These are phyloP conservation scores for silkworm (Bombyx mori) DNA, from an alignment of 1,140 invertebrate species.

Conservation along the genomic window DNA sequence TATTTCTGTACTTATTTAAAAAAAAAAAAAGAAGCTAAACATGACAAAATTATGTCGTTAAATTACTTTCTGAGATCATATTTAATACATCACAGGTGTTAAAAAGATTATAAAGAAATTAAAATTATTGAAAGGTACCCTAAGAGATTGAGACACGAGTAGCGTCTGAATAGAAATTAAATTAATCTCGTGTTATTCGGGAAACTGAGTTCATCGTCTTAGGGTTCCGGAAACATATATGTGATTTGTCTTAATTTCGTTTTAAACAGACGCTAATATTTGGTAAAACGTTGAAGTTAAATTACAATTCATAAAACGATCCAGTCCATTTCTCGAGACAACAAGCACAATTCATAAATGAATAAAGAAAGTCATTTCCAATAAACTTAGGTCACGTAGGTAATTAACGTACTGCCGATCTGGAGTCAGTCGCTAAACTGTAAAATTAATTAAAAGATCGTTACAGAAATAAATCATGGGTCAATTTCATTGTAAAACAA, in stretches of 20 bases:
- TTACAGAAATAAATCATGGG: no score
- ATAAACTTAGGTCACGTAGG: slow-evolving; percentile 37
- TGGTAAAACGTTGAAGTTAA: no score
- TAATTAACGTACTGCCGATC: slow-evolving; percentile 3
- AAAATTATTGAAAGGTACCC: slow-evolving; percentile 26
- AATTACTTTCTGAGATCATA: slow-evolving; percentile 71
- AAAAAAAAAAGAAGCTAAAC: slow-evolving; percentile 51
- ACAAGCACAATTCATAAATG: slow-evolving; percentile 59
- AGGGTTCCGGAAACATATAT: no score
- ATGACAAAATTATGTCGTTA: slow-evolving; percentile 65
- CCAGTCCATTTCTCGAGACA: no score
- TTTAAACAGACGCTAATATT: no score
- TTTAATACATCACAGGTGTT: slow-evolving; percentile 72
- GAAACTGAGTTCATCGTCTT: no score
- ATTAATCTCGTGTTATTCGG: no score
- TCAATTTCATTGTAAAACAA: no score
- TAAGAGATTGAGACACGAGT: no score
- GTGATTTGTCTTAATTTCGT: no score
- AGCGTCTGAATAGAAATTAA: no score
- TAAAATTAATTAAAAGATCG: not conserved
- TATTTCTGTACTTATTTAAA: slow-evolving; percentile 23
- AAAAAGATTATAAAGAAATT: slow-evolving; percentile 48
- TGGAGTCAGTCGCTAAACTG: not conserved
- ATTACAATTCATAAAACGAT: no score
- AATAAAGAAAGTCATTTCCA: slow-evolving; percentile 44